Evolutionary conservation across 2,888 invertebrate species (phyloP).

Genomic region (Lepidonotus clava): DNA sequence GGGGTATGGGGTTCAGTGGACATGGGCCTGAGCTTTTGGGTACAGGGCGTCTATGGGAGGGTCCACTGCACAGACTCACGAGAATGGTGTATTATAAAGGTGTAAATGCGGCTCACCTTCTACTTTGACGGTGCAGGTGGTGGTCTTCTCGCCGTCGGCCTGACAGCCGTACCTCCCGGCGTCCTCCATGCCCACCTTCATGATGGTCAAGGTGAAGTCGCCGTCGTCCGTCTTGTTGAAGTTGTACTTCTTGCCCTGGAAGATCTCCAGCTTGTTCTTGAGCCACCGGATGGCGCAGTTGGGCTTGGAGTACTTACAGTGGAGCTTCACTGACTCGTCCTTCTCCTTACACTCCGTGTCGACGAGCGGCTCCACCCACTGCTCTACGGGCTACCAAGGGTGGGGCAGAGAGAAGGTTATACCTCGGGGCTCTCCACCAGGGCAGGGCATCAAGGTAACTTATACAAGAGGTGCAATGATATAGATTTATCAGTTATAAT

Average conservation of each 20-base stretch:
- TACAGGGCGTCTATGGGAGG: too few species aligned
- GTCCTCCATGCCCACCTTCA: conserved; percentile 96
- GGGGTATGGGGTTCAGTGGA: too few species aligned
- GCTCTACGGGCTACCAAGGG: conserved; percentile 66
- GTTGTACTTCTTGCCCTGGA: conserved; percentile 97
- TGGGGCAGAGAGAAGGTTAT: neutral
- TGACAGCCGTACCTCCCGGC: conserved; percentile 98
- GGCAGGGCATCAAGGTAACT: neutral
- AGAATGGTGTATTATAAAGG: too few species aligned
- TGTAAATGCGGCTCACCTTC: conserved; percentile 86
- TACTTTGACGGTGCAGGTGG: conserved; percentile 89
- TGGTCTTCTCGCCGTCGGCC: conserved; percentile 92
- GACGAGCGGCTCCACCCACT: conserved; percentile 94
- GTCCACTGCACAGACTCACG: too few species aligned
- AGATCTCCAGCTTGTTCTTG: conserved; percentile 89
- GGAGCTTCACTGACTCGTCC: conserved; percentile 96
- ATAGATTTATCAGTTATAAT: too few species aligned
- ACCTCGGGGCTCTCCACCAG: neutral
- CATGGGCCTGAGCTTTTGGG: too few species aligned
- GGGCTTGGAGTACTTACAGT: conserved; percentile 97
- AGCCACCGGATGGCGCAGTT: conserved; percentile 84
- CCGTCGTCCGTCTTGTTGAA: conserved; percentile 92
- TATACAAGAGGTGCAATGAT: too few species aligned
- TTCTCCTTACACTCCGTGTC: conserved; percentile 98
- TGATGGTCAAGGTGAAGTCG: conserved; percentile 93